Evolutionary conservation across 1,140 invertebrate genomes (phyloP).

Genomic region (Drosophila littoralis): DNA sequence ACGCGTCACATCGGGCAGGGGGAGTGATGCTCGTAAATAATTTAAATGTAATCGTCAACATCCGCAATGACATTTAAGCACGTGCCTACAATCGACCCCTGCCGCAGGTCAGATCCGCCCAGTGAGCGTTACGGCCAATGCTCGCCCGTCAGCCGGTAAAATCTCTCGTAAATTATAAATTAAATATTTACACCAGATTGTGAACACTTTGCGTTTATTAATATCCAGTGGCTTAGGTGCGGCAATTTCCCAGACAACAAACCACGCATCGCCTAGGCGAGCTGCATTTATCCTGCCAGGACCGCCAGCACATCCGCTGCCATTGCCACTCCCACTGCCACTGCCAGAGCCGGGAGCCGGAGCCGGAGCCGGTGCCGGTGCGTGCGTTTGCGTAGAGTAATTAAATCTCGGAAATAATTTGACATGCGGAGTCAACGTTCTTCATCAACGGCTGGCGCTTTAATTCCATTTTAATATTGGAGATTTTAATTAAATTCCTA

Average conservation of each 20-base stretch:
- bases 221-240: slow-evolving; percentile 69
- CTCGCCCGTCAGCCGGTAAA: slow-evolving; percentile 38
- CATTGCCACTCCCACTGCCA: not conserved
- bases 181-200: slow-evolving; percentile 76
- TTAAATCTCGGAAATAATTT: slow-evolving; percentile 66
- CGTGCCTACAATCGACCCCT: slow-evolving; percentile 56
- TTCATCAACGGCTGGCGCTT: slow-evolving; percentile 47
- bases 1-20: slow-evolving; percentile 15
- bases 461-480: slow-evolving; percentile 69
- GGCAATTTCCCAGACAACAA: slow-evolving; percentile 45
- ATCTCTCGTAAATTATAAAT: slow-evolving; percentile 74
- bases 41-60: slow-evolving; percentile 80
- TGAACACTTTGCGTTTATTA: slow-evolving; percentile 72
- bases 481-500: slow-evolving; percentile 70
- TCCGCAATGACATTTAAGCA: slow-evolving; percentile 76
- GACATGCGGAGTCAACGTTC: slow-evolving; percentile 48
- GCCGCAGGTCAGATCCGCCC: not conserved
- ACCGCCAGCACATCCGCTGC: not conserved
- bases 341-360: not conserved
- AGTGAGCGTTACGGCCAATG: not conserved
- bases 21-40: slow-evolving; percentile 65
- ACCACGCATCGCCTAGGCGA: slow-evolving; percentile 14
- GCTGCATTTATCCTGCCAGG: not conserved
- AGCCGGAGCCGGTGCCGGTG: slow-evolving; percentile 6
- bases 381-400: slow-evolving; percentile 45